Percentiles rank a stretch among this genome's conserved stretches.
Conservation (phyloP, 2,797 vertebrate genomes). For the Bucorvus abyssinicus region DNA sequence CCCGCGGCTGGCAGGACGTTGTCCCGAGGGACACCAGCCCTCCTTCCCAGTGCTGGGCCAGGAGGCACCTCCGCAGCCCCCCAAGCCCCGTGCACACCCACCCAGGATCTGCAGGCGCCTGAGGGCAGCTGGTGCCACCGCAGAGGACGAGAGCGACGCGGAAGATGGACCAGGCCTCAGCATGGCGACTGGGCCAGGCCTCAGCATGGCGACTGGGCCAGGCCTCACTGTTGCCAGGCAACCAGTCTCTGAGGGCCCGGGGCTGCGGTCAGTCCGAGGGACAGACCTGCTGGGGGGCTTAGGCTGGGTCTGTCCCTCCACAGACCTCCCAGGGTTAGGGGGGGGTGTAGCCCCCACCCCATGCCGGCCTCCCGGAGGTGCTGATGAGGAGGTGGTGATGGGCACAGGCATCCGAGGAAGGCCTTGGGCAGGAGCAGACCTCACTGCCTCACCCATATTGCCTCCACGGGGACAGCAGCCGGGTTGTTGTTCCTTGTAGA, state of each 20-base stretch:
- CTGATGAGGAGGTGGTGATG: rapidly evolving
- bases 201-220: background rate
- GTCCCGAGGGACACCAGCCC: background rate
- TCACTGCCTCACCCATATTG: rapidly evolving
- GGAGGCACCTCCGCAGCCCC: background rate
- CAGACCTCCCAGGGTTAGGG: background rate
- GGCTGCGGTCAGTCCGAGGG: rapidly evolving
- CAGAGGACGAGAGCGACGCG: rapidly evolving
- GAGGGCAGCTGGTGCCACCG: rapidly evolving
- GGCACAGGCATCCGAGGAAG: rapidly evolving
- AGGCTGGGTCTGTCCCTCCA: background rate
- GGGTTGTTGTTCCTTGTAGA: background rate
- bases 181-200: background rate
- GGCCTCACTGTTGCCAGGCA: rapidly evolving
- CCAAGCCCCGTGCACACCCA: rapidly evolving
- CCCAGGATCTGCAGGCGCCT: background rate
- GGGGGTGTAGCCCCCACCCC: background rate
- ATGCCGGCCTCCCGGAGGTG: background rate
- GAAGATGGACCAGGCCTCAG: background rate
- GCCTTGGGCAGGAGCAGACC: background rate
- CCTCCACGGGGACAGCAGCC: background rate
- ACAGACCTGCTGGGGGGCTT: background rate
- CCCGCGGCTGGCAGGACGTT: rapidly evolving
- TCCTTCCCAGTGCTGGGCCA: background rate
- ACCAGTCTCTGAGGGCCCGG: background rate